Percentiles rank a stretch among this genome's conserved stretches.
Evolutionary conservation across 2,797 vertebrate species (phyloP).

Genomic region (Nyctibius grandis): DNA sequence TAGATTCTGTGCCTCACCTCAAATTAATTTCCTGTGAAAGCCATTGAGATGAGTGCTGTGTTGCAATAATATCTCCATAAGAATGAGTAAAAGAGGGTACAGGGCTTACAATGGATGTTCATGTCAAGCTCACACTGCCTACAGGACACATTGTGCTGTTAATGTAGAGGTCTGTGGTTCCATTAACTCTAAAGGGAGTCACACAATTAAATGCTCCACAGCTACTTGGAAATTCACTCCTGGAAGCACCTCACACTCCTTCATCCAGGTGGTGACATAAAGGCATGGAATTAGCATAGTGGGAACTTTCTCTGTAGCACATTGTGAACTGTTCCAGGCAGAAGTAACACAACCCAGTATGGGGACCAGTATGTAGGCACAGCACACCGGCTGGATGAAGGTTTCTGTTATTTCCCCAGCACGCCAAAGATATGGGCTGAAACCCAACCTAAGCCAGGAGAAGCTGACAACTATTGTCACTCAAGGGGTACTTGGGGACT

Average conservation of each 20-base stretch:
- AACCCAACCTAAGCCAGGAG: background rate
- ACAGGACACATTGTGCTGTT: background rate
- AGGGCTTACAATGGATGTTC: background rate
- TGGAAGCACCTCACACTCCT: background rate
- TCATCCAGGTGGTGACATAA: background rate
- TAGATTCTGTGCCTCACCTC: background rate
- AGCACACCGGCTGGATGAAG: background rate
- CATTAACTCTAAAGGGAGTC: background rate
- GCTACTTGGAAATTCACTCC: background rate
- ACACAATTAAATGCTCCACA: background rate
- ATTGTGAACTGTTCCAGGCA: background rate
- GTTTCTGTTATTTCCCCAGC: background rate
- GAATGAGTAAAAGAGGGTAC: background rate
- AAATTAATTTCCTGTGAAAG: background rate
- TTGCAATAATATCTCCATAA: background rate
- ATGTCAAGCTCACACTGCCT: background rate
- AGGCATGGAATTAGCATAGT: background rate
- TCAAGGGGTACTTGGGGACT: background rate
- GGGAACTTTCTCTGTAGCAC: background rate
- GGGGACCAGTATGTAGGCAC: background rate
- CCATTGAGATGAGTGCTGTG: background rate
- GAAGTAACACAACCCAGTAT: background rate
- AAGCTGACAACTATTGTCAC: background rate
- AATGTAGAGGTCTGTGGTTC: background rate
- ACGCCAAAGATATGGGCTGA: background rate